Percentiles rank a stretch among this genome's conserved stretches.
Conservation (phyloP, 2,113 vertebrate species). For the Recurvirostra avosetta region DNA sequence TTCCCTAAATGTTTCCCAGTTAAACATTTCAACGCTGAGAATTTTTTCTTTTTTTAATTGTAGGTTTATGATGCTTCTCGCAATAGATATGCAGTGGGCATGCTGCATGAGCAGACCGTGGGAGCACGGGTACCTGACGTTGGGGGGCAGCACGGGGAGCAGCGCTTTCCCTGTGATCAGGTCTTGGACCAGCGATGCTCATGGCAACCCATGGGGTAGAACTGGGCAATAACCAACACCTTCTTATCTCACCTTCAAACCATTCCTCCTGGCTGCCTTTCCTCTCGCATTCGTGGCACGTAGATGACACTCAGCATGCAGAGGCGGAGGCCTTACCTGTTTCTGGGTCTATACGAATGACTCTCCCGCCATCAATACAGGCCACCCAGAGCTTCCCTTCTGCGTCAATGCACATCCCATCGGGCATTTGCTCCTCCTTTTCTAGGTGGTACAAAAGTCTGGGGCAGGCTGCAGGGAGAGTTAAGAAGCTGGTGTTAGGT, state of each 20-base stretch:
- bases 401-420: conserved; percentile 83
- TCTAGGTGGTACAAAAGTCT: conserved; percentile 60
- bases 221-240: background rate
- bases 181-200: rapidly evolving
- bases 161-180: rapidly evolving
- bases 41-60: background rate
- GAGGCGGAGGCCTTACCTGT: conserved; percentile 71
- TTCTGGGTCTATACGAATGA: conserved; percentile 82
- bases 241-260: background rate
- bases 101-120: rapidly evolving
- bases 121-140: background rate
- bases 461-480: conserved; percentile 51
- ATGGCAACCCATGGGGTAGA: background rate
- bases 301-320: background rate
- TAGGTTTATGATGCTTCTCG: background rate
- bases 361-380: conserved; percentile 81
- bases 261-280: background rate
- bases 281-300: rapidly evolving
- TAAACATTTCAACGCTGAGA: background rate
- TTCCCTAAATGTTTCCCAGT: background rate
- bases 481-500: background rate
- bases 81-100: background rate
- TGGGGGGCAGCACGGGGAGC: background rate
- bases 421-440: conserved; percentile 81
- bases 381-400: conserved; percentile 86